These are phyloP conservation scores for Sisor rabdophorus DNA, from an alignment of 2,113 vertebrate species.

Conservation along the genomic window DNA sequence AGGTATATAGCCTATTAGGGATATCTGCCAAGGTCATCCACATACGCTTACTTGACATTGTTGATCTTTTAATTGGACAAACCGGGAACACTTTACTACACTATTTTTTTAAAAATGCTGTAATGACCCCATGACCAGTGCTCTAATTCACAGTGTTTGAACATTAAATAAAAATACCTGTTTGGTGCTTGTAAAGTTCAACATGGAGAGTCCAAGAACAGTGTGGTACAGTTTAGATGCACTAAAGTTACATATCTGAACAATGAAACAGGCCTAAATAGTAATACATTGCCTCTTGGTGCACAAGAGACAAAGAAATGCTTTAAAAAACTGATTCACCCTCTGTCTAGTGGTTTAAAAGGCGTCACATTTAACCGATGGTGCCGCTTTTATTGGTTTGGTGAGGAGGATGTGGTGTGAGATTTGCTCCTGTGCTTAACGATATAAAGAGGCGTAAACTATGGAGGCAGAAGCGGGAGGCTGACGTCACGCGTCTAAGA, in stretches of 20 bases:
- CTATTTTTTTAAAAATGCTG: background rate
- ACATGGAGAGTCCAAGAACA: background rate
- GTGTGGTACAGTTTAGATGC: background rate
- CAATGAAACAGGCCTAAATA: background rate
- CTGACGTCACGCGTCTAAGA: constrained; percentile 72
- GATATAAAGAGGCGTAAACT: constrained; percentile 68
- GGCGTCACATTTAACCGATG: constrained; percentile 17
- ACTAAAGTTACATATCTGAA: background rate
- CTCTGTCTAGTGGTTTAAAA: constrained; percentile 17
- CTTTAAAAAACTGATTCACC: constrained; percentile 6
- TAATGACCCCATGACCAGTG: constrained; percentile 5
- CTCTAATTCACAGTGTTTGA: constrained; percentile 15
- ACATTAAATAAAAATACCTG: constrained; percentile 16
- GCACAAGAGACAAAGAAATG: constrained; percentile 9
- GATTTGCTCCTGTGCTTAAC: constrained; percentile 64
- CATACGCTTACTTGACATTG: background rate
- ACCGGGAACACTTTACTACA: constrained; percentile 18
- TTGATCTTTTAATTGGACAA: constrained; percentile 25
- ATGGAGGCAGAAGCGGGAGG: constrained; percentile 59
- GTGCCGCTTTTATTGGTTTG: constrained; percentile 62
- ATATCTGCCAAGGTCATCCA: constrained; percentile 4
- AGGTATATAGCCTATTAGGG: constrained; percentile 16
- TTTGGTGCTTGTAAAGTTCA: constrained; percentile 11
- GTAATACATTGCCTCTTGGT: background rate
- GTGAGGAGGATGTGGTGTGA: constrained; percentile 60